These are phyloP conservation scores for Amyelois transitella DNA, from an alignment of 1,140 invertebrate genomes.

Conservation along the genomic window DNA sequence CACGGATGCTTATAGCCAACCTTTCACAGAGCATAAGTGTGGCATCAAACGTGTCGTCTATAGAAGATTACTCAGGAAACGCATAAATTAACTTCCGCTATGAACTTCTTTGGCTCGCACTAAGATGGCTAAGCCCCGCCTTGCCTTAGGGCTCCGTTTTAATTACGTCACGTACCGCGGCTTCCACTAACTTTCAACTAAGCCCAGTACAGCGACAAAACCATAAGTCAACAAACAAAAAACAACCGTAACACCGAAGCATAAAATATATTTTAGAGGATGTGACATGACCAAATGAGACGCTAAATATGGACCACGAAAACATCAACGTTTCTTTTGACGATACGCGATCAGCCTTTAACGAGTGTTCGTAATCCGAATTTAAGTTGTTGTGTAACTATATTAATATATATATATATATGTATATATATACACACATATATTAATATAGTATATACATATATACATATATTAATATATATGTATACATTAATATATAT, in stretches of 20 bases:
- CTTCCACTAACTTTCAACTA: slow-evolving; percentile 61
- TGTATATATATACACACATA: no score
- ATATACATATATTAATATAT: no score
- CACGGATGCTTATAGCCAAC: no score
- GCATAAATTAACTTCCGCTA: slow-evolving; percentile 4
- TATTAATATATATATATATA: background rate
- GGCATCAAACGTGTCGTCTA: background rate
- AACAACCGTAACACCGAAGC: background rate
- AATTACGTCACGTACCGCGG: slow-evolving; percentile 63
- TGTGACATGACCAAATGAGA: background rate
- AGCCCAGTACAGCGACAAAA: slow-evolving; percentile 27
- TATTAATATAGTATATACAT: no score
- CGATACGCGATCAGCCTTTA: slow-evolving; percentile 49
- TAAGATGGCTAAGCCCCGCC: slow-evolving; percentile 26
- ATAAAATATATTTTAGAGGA: background rate
- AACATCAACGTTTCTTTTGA: slow-evolving; percentile 43
- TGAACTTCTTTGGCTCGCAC: slow-evolving; percentile 24
- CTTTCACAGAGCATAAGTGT: background rate
- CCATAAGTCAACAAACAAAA: background rate
- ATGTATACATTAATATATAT: no score
- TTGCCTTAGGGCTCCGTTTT: slow-evolving; percentile 36
- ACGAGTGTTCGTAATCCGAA: slow-evolving; percentile 44
- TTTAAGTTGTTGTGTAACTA: background rate
- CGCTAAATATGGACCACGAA: slow-evolving; percentile 21
- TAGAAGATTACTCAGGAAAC: background rate